Conservation (phyloP, 2,888 invertebrate species). For the Ptychoptera albimana region DNA sequence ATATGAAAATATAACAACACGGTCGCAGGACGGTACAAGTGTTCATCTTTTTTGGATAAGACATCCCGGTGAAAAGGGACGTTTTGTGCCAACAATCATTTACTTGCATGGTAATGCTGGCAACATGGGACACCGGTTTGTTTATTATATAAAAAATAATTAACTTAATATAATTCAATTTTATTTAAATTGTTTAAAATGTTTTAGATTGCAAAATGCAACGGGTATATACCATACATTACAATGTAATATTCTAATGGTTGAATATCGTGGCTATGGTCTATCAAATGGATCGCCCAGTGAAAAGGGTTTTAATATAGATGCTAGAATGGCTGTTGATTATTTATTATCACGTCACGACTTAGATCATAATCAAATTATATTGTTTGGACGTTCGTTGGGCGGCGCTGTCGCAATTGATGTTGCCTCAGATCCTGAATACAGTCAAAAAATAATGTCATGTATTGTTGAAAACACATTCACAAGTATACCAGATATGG, state of each 20-base stretch:
- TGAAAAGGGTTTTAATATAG: slow-evolving; percentile 73
- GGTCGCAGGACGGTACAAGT: slow-evolving; percentile 57
- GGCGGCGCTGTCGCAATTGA: slow-evolving; percentile 90
- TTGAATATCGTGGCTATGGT: slow-evolving; percentile 94
- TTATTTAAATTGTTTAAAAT: slow-evolving; percentile 22
- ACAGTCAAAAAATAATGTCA: slow-evolving; percentile 66
- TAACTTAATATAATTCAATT: slow-evolving; percentile 7
- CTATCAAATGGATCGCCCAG: slow-evolving; percentile 76
- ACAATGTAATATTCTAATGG: slow-evolving; percentile 72
- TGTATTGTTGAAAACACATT: slow-evolving; percentile 90
- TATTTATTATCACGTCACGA: slow-evolving; percentile 68
- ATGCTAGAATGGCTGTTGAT: slow-evolving; percentile 76
- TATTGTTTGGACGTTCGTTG: slow-evolving; percentile 79
- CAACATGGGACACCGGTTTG: slow-evolving; percentile 79
- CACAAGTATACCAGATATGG: slow-evolving; percentile 88
- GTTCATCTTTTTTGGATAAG: slow-evolving; percentile 70
- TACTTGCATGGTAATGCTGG: slow-evolving; percentile 96
- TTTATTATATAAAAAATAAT: slow-evolving; percentile 35
- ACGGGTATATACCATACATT: slow-evolving; percentile 67
- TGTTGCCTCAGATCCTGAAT: slow-evolving; percentile 59
- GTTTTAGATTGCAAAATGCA: slow-evolving; percentile 60
- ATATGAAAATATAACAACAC: slow-evolving; percentile 66
- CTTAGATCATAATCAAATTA: slow-evolving; percentile 68
- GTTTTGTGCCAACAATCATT: slow-evolving; percentile 64
- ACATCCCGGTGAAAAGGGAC: slow-evolving; percentile 49